These are phyloP conservation scores for Limnephilus rhombicus DNA, from an alignment of 2,888 invertebrate genomes.

Conservation along the genomic window DNA sequence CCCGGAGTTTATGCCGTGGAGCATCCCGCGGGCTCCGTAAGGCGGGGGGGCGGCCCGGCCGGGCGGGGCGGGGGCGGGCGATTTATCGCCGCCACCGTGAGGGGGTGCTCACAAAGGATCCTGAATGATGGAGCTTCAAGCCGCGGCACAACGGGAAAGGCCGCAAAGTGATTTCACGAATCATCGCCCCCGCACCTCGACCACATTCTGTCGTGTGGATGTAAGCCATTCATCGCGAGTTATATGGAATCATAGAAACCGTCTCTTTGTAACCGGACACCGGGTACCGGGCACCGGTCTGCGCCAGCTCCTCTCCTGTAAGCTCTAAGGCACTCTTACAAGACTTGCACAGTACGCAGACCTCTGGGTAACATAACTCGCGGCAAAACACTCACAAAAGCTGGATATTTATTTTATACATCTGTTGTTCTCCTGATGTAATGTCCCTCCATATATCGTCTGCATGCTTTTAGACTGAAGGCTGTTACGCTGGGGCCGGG, in stretches of 20 bases:
- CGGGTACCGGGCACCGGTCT: constrained; percentile 55
- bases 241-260: constrained; percentile 44
- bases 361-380: constrained; percentile 33
- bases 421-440: constrained; percentile 80
- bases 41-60: constrained; percentile 56
- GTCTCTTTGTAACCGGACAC: constrained; percentile 50
- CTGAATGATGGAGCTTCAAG: constrained; percentile 64
- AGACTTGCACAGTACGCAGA: not conserved
- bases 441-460: constrained; percentile 82
- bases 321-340: not conserved
- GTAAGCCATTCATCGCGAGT: constrained; percentile 63
- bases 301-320: not conserved
- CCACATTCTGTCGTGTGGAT: constrained; percentile 67
- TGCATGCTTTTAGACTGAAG: constrained; percentile 81
- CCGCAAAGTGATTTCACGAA: constrained; percentile 66
- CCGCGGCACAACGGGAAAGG: constrained; percentile 63
- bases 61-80: constrained; percentile 42
- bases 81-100: constrained; percentile 56
- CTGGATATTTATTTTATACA: constrained; percentile 79
- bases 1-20: constrained; percentile 69
- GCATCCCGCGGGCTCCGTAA: constrained; percentile 66
- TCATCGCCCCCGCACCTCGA: constrained; percentile 67
- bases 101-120: constrained; percentile 63
- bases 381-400: constrained; percentile 70
- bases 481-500: constrained; percentile 71